phyloP scores from a whole-genome alignment of 1,140 invertebrate species.

The Drosophila setifemur region DNA sequence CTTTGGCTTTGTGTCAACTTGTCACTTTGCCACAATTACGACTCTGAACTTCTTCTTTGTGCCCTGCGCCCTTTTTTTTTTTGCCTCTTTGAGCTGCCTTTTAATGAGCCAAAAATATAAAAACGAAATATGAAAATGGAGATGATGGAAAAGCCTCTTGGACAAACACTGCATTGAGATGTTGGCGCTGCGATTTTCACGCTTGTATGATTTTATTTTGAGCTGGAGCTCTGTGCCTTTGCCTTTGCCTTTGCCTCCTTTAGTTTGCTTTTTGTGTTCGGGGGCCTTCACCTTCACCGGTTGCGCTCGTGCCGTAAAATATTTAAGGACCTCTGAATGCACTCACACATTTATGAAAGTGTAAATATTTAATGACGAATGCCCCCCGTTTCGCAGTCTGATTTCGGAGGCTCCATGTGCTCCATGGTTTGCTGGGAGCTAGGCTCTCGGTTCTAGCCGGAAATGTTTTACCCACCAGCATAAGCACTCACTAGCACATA shows the following conservation, averaged over 20 bases:
- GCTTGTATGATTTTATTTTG: slow-evolving; percentile 64
- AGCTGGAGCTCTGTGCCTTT: background rate
- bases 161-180: slow-evolving; percentile 40
- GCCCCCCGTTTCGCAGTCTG: slow-evolving; percentile 36
- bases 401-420: slow-evolving; percentile 19
- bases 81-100: slow-evolving; percentile 21
- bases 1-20: slow-evolving; percentile 41
- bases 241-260: no score
- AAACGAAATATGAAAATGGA: slow-evolving; percentile 10
- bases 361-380: slow-evolving; percentile 77
- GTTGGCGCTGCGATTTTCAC: slow-evolving; percentile 65
- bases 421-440: slow-evolving; percentile 5
- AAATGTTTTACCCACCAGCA: slow-evolving; percentile 25
- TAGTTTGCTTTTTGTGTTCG: no score
- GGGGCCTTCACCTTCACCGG: slow-evolving; percentile 51
- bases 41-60: slow-evolving; percentile 27
- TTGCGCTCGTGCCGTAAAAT: slow-evolving; percentile 59
- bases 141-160: slow-evolving; percentile 3
- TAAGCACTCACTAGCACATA: slow-evolving; percentile 1
- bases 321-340: slow-evolving; percentile 74
- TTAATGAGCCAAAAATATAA: slow-evolving; percentile 47
- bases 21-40: slow-evolving; percentile 47
- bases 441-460: slow-evolving; percentile 14
- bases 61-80: slow-evolving; percentile 39
- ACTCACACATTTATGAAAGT: slow-evolving; percentile 80